A percentile compares a stretch with the other conserved stretches of the same genome.
Conservation (phyloP, 2,888 invertebrate species). For the Eucera pruinosa region DNA sequence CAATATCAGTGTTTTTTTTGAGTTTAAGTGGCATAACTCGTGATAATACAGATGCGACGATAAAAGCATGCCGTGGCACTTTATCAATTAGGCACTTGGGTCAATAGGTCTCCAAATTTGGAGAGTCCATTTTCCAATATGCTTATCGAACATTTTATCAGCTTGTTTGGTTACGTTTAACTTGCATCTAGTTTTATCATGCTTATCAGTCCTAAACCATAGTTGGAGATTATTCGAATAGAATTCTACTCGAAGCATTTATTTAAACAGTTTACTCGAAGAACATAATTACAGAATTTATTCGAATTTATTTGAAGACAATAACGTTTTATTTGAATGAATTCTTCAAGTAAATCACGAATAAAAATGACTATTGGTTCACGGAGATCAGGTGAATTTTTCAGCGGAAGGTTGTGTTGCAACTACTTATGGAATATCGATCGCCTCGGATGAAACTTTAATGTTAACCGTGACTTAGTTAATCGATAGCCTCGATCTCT, state of each 20-base stretch:
- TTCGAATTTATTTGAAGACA: too few species aligned
- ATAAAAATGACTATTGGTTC: neutral
- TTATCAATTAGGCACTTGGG: neutral
- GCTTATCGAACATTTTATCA: neutral
- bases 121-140: neutral
- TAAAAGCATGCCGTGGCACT: constrained; percentile 28
- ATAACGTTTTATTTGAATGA: too few species aligned
- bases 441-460: constrained; percentile 16
- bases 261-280: too few species aligned
- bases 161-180: neutral
- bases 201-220: too few species aligned
- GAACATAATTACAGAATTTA: too few species aligned
- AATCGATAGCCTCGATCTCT: constrained; percentile 28
- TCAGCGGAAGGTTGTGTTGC: constrained; percentile 3
- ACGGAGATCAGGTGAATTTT: neutral
- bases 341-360: neutral
- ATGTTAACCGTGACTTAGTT: constrained; percentile 9
- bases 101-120: neutral
- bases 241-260: too few species aligned
- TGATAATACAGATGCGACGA: neutral
- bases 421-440: constrained; percentile 13
- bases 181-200: too few species aligned
- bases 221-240: too few species aligned
- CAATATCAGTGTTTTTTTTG: neutral
- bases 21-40: neutral